Conservation (phyloP, 2,797 vertebrate genomes). For the Prionace glauca region DNA sequence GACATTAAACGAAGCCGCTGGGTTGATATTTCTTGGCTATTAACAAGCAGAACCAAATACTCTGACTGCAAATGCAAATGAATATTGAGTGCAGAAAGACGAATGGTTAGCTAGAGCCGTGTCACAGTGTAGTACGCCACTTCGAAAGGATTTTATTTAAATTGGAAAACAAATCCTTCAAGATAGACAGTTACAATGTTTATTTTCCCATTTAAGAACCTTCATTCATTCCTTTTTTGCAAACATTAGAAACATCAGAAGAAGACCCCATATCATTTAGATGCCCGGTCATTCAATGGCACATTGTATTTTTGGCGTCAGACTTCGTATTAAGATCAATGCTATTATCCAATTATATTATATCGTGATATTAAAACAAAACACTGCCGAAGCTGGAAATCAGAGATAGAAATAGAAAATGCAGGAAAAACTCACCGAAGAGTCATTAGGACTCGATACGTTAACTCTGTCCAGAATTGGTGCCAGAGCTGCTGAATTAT, state of each 20-base stretch:
- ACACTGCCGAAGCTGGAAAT: no score
- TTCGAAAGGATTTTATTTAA: not conserved
- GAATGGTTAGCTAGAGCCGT: not conserved
- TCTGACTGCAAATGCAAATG: not conserved
- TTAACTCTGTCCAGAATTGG: no score
- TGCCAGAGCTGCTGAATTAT: no score
- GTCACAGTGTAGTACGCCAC: not conserved
- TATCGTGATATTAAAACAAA: not conserved
- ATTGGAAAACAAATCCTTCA: not conserved
- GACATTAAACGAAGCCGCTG: not conserved
- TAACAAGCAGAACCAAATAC: not conserved
- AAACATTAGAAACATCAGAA: not conserved
- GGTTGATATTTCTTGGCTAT: not conserved
- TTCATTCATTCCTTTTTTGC: not conserved
- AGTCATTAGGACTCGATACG: no score
- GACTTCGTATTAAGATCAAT: not conserved
- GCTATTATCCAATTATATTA: not conserved
- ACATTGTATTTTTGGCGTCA: not conserved
- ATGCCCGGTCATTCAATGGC: not conserved
- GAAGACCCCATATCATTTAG: not conserved
- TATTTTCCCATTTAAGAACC: not conserved
- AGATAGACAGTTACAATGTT: not conserved
- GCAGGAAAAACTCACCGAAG: no score
- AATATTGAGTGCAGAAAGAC: not conserved
- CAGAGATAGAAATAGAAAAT: no score